A percentile compares a stretch with the other conserved stretches of the same genome.
Evolutionary conservation across 2,113 vertebrate genomes (phyloP).

Genomic region (Chlamydotis undulata): DNA sequence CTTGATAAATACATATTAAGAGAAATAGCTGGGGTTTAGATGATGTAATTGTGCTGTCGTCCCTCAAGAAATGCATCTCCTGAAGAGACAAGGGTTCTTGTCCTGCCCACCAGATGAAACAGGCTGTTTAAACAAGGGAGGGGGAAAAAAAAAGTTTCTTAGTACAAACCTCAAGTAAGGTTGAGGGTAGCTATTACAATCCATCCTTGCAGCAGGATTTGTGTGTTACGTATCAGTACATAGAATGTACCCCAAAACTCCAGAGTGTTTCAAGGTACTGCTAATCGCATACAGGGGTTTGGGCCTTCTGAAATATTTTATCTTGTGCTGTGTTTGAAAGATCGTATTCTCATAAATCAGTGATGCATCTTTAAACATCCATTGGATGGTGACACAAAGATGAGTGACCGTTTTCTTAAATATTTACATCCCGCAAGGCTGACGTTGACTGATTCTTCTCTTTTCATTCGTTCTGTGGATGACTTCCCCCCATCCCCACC

Average conservation of each 20-base stretch:
- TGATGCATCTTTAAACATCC: background rate
- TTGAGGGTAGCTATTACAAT: background rate
- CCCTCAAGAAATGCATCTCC: background rate
- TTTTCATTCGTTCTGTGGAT: rapidly evolving
- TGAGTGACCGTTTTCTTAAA: background rate
- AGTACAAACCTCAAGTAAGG: background rate
- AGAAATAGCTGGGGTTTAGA: background rate
- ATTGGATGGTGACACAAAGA: background rate
- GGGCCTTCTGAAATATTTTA: background rate
- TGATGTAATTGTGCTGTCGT: background rate
- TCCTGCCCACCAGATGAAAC: background rate
- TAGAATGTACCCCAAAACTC: background rate
- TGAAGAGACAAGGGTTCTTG: background rate
- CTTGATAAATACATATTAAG: background rate
- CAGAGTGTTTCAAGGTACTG: background rate
- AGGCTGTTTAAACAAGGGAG: background rate
- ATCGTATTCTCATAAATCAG: rapidly evolving
- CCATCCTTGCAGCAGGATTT: background rate
- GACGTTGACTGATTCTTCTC: background rate
- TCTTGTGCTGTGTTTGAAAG: background rate
- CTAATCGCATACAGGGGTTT: background rate
- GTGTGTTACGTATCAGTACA: background rate
- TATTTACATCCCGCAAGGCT: background rate
- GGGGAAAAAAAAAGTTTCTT: background rate
- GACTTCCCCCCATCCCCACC: no score